These are phyloP conservation scores for Silurus asotus DNA, from an alignment of 2,113 vertebrate genomes.

Conservation along the genomic window DNA sequence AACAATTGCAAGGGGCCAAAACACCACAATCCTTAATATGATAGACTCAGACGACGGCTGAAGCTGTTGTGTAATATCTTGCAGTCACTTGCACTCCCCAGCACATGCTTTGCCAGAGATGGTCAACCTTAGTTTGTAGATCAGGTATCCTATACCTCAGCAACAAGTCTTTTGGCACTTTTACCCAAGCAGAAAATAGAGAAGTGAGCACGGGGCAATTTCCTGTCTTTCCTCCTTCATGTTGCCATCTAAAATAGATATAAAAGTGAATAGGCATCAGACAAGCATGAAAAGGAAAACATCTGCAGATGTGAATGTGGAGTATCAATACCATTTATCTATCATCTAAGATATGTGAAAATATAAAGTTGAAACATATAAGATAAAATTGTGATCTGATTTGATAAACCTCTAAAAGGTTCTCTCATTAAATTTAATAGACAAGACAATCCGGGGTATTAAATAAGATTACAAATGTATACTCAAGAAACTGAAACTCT, in stretches of 20 bases:
- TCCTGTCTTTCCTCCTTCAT: conserved; percentile 22
- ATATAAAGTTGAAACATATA: neutral
- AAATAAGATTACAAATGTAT: neutral
- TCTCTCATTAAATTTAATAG: neutral
- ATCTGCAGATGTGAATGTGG: conserved; percentile 5
- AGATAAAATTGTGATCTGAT: neutral
- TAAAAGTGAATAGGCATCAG: neutral
- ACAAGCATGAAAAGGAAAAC: neutral
- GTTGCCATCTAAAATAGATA: conserved; percentile 21
- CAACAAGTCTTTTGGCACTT: conserved; percentile 41
- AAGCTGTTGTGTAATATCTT: conserved; percentile 47
- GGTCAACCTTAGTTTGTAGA: conserved; percentile 21
- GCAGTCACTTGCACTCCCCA: conserved; percentile 19
- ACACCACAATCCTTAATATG: neutral
- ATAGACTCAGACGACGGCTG: conserved; percentile 36
- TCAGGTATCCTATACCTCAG: conserved; percentile 27
- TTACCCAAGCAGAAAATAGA: conserved; percentile 29
- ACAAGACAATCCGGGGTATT: conserved; percentile 9
- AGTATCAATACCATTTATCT: neutral
- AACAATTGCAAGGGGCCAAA: conserved; percentile 37
- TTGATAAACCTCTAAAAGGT: neutral
- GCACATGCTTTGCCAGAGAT: conserved; percentile 24
- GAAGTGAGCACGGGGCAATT: conserved; percentile 14
- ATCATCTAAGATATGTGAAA: neutral
- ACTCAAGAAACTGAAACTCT: neutral